Percentiles rank a stretch among this genome's conserved stretches.
Conservation (phyloP, 2,797 vertebrate genomes). For the Tamandua tetradactyla region DNA sequence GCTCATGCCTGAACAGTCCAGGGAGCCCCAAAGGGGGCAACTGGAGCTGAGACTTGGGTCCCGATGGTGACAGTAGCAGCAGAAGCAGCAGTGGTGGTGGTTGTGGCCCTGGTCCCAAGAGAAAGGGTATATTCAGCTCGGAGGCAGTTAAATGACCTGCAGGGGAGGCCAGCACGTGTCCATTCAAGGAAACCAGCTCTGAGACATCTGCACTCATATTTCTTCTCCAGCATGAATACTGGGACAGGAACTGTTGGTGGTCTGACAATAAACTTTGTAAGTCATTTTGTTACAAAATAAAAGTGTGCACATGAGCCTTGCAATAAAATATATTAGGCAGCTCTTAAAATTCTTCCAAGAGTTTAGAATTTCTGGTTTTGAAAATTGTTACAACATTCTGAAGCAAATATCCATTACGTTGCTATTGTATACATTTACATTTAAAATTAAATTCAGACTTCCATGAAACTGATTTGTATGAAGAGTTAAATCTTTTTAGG, state of each 20-base stretch:
- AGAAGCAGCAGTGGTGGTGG: not conserved
- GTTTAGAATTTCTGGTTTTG: not conserved
- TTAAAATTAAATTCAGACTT: conserved; percentile 14
- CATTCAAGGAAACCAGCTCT: not conserved
- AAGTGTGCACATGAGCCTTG: not conserved
- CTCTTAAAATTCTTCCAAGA: not conserved
- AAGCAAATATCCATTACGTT: not conserved
- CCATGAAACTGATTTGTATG: not conserved
- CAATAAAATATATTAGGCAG: not conserved
- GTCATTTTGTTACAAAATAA: not conserved
- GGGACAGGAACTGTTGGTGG: not conserved
- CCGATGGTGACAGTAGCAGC: not conserved
- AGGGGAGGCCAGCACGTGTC: not conserved
- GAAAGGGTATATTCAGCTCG: not conserved
- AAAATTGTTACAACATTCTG: not conserved
- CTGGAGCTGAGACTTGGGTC: not conserved
- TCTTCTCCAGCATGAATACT: not conserved
- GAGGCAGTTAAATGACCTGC: not conserved
- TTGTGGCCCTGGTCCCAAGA: not conserved
- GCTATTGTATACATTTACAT: not conserved
- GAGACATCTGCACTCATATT: not conserved
- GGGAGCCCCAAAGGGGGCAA: not conserved
- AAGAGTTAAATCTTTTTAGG: not conserved
- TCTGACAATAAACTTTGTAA: not conserved
- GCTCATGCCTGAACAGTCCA: not conserved